Evolutionary conservation across 1,140 invertebrate species (phyloP).

Genomic region (Heliconius nattereri): DNA sequence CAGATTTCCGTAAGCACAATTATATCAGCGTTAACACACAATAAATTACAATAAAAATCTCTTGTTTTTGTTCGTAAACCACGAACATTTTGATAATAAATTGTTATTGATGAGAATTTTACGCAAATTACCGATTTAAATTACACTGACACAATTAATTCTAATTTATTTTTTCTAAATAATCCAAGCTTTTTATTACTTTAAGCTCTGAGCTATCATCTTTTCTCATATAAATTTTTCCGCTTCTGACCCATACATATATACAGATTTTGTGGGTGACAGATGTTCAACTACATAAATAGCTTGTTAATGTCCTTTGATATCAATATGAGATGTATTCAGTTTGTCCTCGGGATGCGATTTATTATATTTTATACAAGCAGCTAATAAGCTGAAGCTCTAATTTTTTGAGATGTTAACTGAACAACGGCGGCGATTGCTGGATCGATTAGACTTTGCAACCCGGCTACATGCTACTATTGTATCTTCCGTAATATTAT

Average conservation of each 20-base stretch:
- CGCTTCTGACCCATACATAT: constrained; percentile 19
- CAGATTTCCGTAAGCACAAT: too few relatives aligned
- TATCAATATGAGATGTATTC: background rate
- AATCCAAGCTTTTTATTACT: constrained; percentile 14
- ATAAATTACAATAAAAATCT: too few relatives aligned
- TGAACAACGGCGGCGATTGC: too few relatives aligned
- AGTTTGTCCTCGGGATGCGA: background rate
- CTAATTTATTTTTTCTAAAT: background rate
- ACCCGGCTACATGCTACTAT: too few relatives aligned
- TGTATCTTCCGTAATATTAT: too few relatives aligned
- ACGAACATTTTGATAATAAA: background rate
- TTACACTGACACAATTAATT: background rate
- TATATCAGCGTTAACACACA: too few relatives aligned
- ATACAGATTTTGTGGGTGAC: constrained; percentile 7
- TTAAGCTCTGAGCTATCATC: constrained; percentile 18
- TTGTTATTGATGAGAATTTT: too few relatives aligned
- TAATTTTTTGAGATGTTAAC: background rate
- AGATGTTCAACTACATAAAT: constrained; percentile 20
- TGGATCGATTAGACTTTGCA: too few relatives aligned
- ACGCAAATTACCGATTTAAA: too few relatives aligned
- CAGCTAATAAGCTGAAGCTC: background rate
- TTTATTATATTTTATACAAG: constrained; percentile 15
- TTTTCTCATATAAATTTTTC: constrained; percentile 20
- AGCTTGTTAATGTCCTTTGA: background rate
- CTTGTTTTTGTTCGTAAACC: background rate